phyloP scores from a whole-genome alignment of 2,888 invertebrate genomes.

The Plagiodera versicolora region DNA sequence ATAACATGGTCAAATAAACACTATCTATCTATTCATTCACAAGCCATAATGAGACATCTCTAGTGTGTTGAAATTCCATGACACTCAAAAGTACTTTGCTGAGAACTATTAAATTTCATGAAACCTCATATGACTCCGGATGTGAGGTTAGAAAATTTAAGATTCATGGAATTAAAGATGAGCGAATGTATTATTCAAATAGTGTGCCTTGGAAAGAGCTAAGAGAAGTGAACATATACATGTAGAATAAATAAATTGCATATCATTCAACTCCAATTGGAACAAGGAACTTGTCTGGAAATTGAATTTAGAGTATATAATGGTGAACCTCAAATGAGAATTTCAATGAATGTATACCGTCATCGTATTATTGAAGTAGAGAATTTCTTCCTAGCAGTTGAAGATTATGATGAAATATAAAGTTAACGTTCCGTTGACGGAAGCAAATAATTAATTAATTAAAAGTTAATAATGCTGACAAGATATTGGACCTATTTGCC shows the following conservation, averaged over 20 bases:
- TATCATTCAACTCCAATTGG: constrained; percentile 32
- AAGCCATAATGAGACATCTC: not conserved
- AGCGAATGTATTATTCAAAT: constrained; percentile 53
- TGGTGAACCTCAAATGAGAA: constrained; percentile 15
- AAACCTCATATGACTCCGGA: constrained; percentile 31
- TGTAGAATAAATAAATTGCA: constrained; percentile 44
- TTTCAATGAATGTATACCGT: no score
- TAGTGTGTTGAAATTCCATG: not conserved
- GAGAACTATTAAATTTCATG: constrained; percentile 32
- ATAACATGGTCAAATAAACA: no score
- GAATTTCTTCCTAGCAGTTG: no score
- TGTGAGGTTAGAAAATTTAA: constrained; percentile 46
- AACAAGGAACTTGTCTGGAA: constrained; percentile 14
- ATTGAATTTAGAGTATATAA: constrained; percentile 33
- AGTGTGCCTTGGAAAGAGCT: constrained; percentile 51
- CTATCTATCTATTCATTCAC: no score
- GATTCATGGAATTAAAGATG: constrained; percentile 57
- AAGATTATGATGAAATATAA: no score
- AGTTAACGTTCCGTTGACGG: no score
- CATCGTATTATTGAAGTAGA: no score
- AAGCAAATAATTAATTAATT: no score
- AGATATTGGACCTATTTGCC: no score
- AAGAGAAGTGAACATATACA: constrained; percentile 49
- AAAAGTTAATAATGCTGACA: no score
- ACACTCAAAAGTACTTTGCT: constrained; percentile 12